A percentile compares a stretch with the other conserved stretches of the same genome.
Evolutionary conservation across 2,797 vertebrate species (phyloP).

Genomic region (Fistularia commersonii): DNA sequence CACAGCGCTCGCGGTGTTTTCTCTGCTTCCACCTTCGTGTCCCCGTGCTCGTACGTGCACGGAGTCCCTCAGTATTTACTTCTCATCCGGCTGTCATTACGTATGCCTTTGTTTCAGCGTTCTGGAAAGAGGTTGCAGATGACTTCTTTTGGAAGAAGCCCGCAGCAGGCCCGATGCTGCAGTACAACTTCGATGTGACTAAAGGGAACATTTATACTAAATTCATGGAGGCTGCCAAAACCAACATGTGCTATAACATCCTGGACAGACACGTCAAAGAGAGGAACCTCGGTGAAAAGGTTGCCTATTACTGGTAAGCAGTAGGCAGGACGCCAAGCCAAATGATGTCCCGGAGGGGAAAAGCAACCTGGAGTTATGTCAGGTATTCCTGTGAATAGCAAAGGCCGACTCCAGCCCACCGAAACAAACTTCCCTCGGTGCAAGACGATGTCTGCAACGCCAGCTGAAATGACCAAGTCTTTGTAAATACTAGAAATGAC

Average conservation of each 20-base stretch:
- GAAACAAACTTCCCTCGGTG: slow-evolving; percentile 26
- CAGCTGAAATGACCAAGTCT: too few species aligned
- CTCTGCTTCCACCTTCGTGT: slow-evolving; percentile 2
- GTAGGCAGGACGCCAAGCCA: background rate
- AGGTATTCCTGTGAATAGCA: slow-evolving; percentile 39
- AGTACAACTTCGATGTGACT: slow-evolving; percentile 81
- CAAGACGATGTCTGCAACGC: too few species aligned
- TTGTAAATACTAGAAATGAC: too few species aligned
- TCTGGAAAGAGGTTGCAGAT: slow-evolving; percentile 78
- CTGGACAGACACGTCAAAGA: slow-evolving; percentile 78
- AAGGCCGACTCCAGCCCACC: slow-evolving; percentile 20
- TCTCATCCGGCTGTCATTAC: slow-evolving; percentile 9
- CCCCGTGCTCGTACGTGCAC: slow-evolving; percentile 3
- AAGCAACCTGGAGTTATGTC: slow-evolving; percentile 27
- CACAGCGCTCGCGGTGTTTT: slow-evolving; percentile 15
- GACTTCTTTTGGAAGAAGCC: slow-evolving; percentile 81
- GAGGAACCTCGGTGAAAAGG: slow-evolving; percentile 73
- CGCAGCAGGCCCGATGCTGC: slow-evolving; percentile 69
- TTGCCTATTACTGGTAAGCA: slow-evolving; percentile 82
- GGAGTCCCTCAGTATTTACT: slow-evolving; percentile 9
- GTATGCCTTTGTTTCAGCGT: slow-evolving; percentile 59
- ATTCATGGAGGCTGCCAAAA: slow-evolving; percentile 83
- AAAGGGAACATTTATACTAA: slow-evolving; percentile 77
- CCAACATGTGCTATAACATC: slow-evolving; percentile 84
- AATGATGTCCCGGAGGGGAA: slow-evolving; percentile 28